Evolutionary conservation across 2,797 vertebrate species (phyloP), one percentile per base, ranked within the genome.

Genomic region (Lacerta agilis): DNA sequence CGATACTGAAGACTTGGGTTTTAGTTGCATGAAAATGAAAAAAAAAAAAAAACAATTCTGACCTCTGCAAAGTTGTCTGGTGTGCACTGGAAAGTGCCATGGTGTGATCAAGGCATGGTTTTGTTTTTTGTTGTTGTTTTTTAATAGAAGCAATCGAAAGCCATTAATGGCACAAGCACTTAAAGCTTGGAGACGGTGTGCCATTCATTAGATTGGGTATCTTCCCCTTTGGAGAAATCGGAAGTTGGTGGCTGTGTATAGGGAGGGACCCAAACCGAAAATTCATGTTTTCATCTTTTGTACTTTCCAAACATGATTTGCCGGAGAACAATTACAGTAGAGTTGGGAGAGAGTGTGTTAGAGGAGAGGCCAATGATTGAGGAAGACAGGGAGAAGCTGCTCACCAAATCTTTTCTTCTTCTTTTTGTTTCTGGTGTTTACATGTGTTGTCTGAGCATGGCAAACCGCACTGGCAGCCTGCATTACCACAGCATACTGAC

Each of bases 401-500:
- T 89, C 94, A 95, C 93, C 86, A 79, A 93, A 93, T 93, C 87
- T 73, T 92, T 94, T 67, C 10, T 41, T 8, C 73, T 86, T 79
- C n/a, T 88, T 94, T 94, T 96, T 96, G 94, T 96, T 97, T 97
- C 95, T 43, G 20, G 92, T 95, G 94, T 97, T 97, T 97, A 97
- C 96, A 96, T 93, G 93, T 95, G 90, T 96, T 96, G 94, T 95
- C 96, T 94, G 95, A 96, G 95, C 94, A 67, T 97, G 95, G 96
- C 97, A 96, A 96, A 95, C 96, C 97, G 95, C 96, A 95, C 87
- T 94, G 92, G 96, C 94, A 96, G 96, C 93, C 94, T 95, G 91
- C 75, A 80, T 95, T 95, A 96, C 96, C 96, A 95, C 96, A 97
- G 93, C 95, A 94, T 96, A 94, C 95, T 96, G 96, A 94, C 93